phyloP scores from a whole-genome alignment of 2,888 invertebrate genomes.

The Arctia plantaginis region DNA sequence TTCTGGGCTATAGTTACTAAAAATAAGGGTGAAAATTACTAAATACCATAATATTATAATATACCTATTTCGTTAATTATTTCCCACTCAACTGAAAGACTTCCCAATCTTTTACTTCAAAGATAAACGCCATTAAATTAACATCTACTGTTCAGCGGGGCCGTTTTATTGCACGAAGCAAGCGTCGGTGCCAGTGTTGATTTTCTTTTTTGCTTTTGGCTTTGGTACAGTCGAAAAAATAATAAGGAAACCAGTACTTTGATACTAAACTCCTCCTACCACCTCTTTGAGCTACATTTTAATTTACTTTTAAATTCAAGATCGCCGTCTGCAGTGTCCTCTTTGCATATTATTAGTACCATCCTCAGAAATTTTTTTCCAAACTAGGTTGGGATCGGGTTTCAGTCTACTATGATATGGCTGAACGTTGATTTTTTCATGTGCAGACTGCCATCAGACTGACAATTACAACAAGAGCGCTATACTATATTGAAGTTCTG shows the following conservation, averaged over 20 bases:
- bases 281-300: neutral
- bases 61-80: neutral
- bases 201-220: neutral
- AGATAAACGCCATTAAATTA: slow-evolving; percentile 8
- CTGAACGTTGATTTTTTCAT: no score
- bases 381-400: no score
- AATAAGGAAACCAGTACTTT: neutral
- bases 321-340: neutral
- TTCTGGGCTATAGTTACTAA: neutral
- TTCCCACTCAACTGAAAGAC: neutral
- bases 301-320: neutral
- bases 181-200: neutral
- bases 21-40: neutral
- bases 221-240: neutral
- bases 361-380: no score
- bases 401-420: no score
- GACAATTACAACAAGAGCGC: no score
- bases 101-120: neutral
- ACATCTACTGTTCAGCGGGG: neutral
- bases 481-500: no score
- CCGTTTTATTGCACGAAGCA: neutral
- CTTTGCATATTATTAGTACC: neutral
- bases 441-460: no score
- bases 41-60: neutral
- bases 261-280: no score